Evolutionary conservation across 2,113 vertebrate species (phyloP), one percentile per base, ranked within the genome.

Genomic region (Pachycephala philippinensis): DNA sequence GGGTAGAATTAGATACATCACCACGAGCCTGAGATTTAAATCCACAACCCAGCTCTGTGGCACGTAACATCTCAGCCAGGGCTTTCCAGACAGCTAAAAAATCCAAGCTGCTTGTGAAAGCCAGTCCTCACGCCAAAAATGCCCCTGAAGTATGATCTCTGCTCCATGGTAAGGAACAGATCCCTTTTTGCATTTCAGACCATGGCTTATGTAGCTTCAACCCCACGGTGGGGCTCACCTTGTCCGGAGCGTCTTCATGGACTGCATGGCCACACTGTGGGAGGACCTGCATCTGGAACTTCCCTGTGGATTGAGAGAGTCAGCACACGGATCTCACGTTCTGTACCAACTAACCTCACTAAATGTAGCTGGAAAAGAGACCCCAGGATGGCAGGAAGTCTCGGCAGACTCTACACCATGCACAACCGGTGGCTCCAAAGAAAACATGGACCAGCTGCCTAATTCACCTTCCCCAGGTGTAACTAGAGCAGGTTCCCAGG

Each of bases 261-360:
- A 99, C 99, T n/a, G 99, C 99, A 2, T 99, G 99, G 85, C 99
- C 99, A 79, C 99, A 99, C 97, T 99, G 99, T 6, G 99, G 99
- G 44, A 99, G 98, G 57, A 99, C 99, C 96, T 99, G 99, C 99
- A 99, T 99, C 98, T 99, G 99, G 96, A 99, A 99, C 98, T 99
- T 99, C 71, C 99, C 99, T 99, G 97, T 15, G 54, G 44, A 93
- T 23, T 22, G 88, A 96, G 13, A 96, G 60, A 95, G 61, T 27
- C 76, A 80, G 45, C 52, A 78, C 40, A 28, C 11, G 11, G 39
- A 85, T 13, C 15, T 39, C 71, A 63, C 5, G 0, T 52, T 33
- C 40, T 69, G 89, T 16, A 76, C 17, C 10, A 50, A 37, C 14
- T 9, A 31, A 31, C 10, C 77, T 50, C 82, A 20, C 7, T 15